A percentile compares a stretch with the other conserved stretches of the same genome.
Evolutionary conservation across 2,888 invertebrate genomes (phyloP).

Genomic region (Melieria omissa): DNA sequence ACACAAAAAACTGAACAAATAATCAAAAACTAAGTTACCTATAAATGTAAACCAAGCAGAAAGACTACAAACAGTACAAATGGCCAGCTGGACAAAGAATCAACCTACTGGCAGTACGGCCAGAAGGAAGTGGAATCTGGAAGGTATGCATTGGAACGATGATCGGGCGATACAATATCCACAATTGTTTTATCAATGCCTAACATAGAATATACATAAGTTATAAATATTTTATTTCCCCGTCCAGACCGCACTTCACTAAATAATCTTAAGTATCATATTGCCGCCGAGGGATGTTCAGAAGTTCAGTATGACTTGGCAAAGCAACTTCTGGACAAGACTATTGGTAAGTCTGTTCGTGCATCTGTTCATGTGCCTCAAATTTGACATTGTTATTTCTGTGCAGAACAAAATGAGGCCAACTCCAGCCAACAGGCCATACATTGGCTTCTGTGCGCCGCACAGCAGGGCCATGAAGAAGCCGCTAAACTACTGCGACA

Average conservation of each 20-base stretch:
- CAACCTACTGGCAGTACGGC: conserved; percentile 58
- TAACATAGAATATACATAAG: not conserved
- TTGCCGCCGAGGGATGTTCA: conserved; percentile 89
- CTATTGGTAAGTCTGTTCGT: conserved; percentile 73
- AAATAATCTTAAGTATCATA: conserved; percentile 71
- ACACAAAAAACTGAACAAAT: conserved; percentile 2
- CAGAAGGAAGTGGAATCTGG: conserved; percentile 65
- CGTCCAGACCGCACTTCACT: conserved; percentile 63
- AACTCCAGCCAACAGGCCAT: conserved; percentile 78
- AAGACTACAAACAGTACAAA: conserved; percentile 42
- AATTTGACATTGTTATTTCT: not conserved
- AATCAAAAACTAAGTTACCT: too few relatives aligned
- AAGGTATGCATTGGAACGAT: conserved; percentile 54
- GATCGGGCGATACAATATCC: not conserved
- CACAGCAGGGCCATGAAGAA: conserved; percentile 90
- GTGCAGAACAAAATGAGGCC: conserved; percentile 55
- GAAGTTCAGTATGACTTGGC: conserved; percentile 90
- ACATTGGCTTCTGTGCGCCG: conserved; percentile 92
- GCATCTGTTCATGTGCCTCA: not conserved
- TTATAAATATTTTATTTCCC: not conserved
- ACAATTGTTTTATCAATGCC: not conserved
- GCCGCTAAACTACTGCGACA: conserved; percentile 79
- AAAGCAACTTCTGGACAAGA: conserved; percentile 82
- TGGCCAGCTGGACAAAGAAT: conserved; percentile 66
- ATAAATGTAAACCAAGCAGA: too few relatives aligned